Percentiles rank a stretch among this genome's conserved stretches.
Evolutionary conservation across 1,140 invertebrate species (phyloP).

Genomic region (Chironomus striatipennis): DNA sequence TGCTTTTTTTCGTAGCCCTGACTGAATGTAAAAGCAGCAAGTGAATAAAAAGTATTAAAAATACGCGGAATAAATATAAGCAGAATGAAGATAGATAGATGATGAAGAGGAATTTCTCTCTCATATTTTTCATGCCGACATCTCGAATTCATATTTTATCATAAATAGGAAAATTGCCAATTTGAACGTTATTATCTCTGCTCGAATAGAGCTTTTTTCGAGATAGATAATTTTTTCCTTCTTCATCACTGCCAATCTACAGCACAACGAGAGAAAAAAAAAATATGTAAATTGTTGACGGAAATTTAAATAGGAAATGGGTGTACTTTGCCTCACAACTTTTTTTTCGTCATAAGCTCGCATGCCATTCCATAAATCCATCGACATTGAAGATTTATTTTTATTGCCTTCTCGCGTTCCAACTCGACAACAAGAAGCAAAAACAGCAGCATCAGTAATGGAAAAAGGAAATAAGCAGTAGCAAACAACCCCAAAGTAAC

Average conservation of each 20-base stretch:
- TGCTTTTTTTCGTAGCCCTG: too few relatives aligned
- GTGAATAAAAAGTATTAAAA: not conserved
- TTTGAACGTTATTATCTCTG: conserved; percentile 31
- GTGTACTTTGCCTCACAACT: not conserved
- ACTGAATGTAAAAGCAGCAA: too few relatives aligned
- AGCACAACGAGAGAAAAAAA: not conserved
- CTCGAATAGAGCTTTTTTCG: not conserved
- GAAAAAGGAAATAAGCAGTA: not conserved
- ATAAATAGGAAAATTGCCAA: conserved; percentile 23
- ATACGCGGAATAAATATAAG: not conserved
- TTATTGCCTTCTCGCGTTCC: conserved; percentile 14
- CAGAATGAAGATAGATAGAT: not conserved
- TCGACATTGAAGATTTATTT: conserved; percentile 19
- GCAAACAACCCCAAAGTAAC: not conserved
- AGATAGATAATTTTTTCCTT: not conserved
- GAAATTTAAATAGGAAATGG: conserved; percentile 23
- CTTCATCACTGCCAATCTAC: not conserved
- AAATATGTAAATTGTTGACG: not conserved
- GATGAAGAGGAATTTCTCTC: not conserved
- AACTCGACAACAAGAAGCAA: too few relatives aligned
- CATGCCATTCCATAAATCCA: conserved; percentile 1
- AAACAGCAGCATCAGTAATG: too few relatives aligned
- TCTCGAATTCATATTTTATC: conserved; percentile 22
- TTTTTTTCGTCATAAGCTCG: not conserved
- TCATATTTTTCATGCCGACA: conserved; percentile 10